phyloP scores from a whole-genome alignment of 2,888 invertebrate species.

The Lottia gigantea region DNA sequence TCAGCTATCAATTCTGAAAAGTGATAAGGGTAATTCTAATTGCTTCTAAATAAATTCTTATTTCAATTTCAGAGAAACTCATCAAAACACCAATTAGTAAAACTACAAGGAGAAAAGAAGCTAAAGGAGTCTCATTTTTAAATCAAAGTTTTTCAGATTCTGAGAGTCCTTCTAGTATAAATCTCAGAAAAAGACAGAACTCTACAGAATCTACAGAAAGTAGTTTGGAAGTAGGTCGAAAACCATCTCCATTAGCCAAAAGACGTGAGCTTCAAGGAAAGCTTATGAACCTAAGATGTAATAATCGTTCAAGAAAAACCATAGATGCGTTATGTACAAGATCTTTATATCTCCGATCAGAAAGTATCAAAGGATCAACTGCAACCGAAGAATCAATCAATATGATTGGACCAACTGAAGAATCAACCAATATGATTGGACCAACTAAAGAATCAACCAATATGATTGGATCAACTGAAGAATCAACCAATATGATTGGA shows the following conservation, averaged over 20 bases:
- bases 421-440: neutral
- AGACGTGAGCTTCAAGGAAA: neutral
- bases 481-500: too few species aligned
- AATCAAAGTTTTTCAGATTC: neutral
- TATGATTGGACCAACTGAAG: neutral
- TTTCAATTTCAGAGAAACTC: too few species aligned
- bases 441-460: neutral
- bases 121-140: neutral
- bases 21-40: too few species aligned
- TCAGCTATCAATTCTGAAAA: too few species aligned
- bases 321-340: neutral
- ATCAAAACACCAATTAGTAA: too few species aligned
- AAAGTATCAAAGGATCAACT: too few species aligned
- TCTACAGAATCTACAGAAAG: constrained; percentile 13
- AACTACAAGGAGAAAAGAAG: too few species aligned
- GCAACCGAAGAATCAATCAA: neutral
- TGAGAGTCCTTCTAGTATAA: too few species aligned
- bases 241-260: constrained; percentile 21
- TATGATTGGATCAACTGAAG: neutral
- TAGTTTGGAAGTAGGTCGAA: constrained; percentile 31
- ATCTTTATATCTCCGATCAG: neutral
- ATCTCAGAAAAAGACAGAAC: neutral
- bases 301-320: neutral
- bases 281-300: neutral
- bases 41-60: too few species aligned